Conservation (phyloP, 2,888 invertebrate species). For the Cordylochernes scorpioides region DNA sequence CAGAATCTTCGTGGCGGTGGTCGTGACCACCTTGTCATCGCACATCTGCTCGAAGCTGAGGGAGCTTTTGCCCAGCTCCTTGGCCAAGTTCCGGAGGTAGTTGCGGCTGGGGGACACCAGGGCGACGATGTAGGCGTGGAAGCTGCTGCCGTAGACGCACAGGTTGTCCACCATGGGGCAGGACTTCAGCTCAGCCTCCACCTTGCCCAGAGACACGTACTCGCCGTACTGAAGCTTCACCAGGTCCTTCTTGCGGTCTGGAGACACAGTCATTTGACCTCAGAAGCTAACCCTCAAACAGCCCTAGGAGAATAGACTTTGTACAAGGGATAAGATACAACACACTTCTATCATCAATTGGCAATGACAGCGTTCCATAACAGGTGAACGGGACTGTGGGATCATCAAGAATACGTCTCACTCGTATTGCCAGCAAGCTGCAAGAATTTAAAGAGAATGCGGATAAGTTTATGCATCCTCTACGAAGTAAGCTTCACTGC, state of each 20-base stretch:
- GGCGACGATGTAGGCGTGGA: slow-evolving; percentile 58
- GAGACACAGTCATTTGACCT: too few species aligned
- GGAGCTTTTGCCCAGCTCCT: slow-evolving; percentile 6
- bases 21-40: slow-evolving; percentile 6
- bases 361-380: too few species aligned
- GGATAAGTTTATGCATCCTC: too few species aligned
- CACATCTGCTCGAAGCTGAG: slow-evolving; percentile 10
- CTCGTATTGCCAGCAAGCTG: too few species aligned
- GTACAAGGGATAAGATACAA: too few species aligned
- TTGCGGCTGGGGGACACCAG: slow-evolving; percentile 47
- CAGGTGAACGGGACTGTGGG: too few species aligned
- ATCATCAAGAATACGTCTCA: too few species aligned
- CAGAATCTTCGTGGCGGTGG: not conserved
- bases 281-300: too few species aligned
- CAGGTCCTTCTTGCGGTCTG: slow-evolving; percentile 38
- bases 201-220: slow-evolving; percentile 87
- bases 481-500: too few species aligned
- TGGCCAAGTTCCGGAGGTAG: slow-evolving; percentile 6
- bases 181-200: slow-evolving; percentile 80
- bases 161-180: slow-evolving; percentile 84
- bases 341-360: too few species aligned
- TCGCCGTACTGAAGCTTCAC: slow-evolving; percentile 94
- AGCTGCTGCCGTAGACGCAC: slow-evolving; percentile 78
- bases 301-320: too few species aligned
- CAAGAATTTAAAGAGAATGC: too few species aligned